Evolutionary conservation across 1,140 invertebrate species (phyloP), one percentile per base, ranked within the genome.

Genomic region (Hyles euphorbiae): DNA sequence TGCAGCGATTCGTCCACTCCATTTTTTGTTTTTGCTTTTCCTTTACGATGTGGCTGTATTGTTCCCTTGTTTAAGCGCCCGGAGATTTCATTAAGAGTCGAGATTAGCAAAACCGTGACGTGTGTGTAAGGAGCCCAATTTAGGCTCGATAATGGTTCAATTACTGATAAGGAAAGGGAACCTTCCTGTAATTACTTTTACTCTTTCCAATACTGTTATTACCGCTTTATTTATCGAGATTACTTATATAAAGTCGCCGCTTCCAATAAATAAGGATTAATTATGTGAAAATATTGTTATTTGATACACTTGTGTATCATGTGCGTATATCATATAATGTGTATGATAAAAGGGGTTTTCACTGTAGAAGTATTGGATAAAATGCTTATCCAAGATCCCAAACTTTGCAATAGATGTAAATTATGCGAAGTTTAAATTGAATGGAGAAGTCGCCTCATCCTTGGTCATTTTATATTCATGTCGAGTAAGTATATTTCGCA

Each of bases 1-100:
- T 76, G 72, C 71, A 76, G 75, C 75, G 74, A 80, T 81, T 83
- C 79, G 74, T 74, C 67, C 61, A 67, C 73, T 76, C 69, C 71
- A 73, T 83, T 81, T 78, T 84, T 85, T 85, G 76, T 82, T 83
- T 77, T 80, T 80, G 76, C 71, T 76, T 79, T 85, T 84, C 86
- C 78, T 87, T 84, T 72, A 63, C 66, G 58, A 84, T 78, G 81
- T 80, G 73, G 60, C 62, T 63, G 79, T 79, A 82, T 87, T 87
- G 84, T 87, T 87, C 83, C 78, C 78, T 77, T 76, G 58, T 67
- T 67, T 65, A 71, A 81, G 83, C 75, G 63, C 70, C 61, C 63
- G 68, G 71, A 83, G 79, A 83, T 85, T 84, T 80, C 74, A 74
- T 74, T 85, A 85, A 84, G 78, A 84, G 78, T 79, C 70, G 72